Conservation (phyloP, 2,888 invertebrate genomes). For the Teleogryllus oceanicus region DNA sequence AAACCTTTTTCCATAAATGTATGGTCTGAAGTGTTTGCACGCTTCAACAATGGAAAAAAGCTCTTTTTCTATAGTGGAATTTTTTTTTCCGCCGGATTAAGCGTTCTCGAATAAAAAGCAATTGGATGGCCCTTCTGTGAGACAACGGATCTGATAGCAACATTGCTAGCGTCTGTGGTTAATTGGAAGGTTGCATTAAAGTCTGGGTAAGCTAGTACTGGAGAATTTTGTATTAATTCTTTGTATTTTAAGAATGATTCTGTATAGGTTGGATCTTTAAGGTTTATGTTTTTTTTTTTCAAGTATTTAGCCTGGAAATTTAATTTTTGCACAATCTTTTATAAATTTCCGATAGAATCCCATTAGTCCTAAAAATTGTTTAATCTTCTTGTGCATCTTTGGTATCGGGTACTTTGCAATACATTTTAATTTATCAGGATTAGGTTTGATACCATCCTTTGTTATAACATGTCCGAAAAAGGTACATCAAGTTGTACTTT, state of each 20-base stretch:
- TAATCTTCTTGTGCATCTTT: not conserved
- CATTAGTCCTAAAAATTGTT: not conserved
- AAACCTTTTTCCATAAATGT: conserved; percentile 19
- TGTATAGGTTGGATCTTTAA: not conserved
- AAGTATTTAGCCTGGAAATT: not conserved
- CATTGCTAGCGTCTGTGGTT: not conserved
- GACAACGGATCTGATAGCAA: not conserved
- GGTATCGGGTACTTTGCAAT: too few relatives aligned
- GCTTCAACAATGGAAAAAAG: not conserved
- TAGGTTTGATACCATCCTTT: too few relatives aligned
- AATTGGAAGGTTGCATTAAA: not conserved
- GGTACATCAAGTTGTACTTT: not conserved
- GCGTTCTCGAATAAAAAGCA: conserved; percentile 32
- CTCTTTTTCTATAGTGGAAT: conserved; percentile 24
- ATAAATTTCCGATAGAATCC: not conserved
- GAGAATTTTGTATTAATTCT: not conserved
- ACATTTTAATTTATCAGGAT: too few relatives aligned
- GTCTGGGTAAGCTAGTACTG: not conserved
- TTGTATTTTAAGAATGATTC: not conserved
- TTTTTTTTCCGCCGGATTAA: conserved; percentile 34
- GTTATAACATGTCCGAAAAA: not conserved
- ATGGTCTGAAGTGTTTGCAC: conserved; percentile 22
- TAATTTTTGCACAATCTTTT: not conserved
- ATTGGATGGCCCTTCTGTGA: not conserved
- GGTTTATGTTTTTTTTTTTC: not conserved